Percentiles rank a stretch among this genome's conserved stretches.
Conservation (phyloP, 2,888 invertebrate genomes). For the Selenia dentaria region DNA sequence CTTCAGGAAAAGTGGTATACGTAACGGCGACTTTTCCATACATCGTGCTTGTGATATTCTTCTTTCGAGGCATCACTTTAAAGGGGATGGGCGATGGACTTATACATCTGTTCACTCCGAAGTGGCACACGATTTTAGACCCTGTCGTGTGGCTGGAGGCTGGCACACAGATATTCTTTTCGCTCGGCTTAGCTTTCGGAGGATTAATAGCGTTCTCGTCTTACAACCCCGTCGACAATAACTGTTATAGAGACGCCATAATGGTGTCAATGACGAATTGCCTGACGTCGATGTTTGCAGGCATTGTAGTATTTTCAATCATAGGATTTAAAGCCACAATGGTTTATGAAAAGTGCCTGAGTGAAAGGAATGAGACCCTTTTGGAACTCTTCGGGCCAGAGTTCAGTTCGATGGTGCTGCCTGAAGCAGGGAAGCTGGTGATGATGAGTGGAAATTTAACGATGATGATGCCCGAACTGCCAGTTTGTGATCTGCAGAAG, state of each 20-base stretch:
- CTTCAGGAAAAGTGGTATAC: slow-evolving; percentile 98
- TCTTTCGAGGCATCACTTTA: slow-evolving; percentile 96
- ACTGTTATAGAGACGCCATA: slow-evolving; percentile 97
- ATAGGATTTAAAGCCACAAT: slow-evolving; percentile 96
- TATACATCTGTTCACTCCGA: slow-evolving; percentile 95
- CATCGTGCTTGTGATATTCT: slow-evolving; percentile 97
- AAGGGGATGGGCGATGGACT: slow-evolving; percentile 95
- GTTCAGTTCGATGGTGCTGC: slow-evolving; percentile 74
- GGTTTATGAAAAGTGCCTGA: slow-evolving; percentile 91
- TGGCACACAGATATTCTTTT: slow-evolving; percentile 99
- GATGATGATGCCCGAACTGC: slow-evolving; percentile 87
- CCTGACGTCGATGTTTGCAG: slow-evolving; percentile 98
- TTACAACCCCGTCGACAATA: slow-evolving; percentile 98
- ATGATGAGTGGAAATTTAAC: slow-evolving; percentile 83
- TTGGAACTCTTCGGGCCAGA: slow-evolving; percentile 82
- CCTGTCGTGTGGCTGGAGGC: slow-evolving; percentile 99
- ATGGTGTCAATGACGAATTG: slow-evolving; percentile 97
- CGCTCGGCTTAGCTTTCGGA: slow-evolving; percentile 97
- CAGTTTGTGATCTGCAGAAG: slow-evolving; percentile 92
- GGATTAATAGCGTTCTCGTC: slow-evolving; percentile 98
- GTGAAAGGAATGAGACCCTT: slow-evolving; percentile 85
- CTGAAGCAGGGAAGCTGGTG: slow-evolving; percentile 82
- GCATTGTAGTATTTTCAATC: slow-evolving; percentile 97
- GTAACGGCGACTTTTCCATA: slow-evolving; percentile 99
- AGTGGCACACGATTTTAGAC: slow-evolving; percentile 95